Evolutionary conservation across 1,140 invertebrate genomes (phyloP).

Genomic region (Streblospio benedicti): DNA sequence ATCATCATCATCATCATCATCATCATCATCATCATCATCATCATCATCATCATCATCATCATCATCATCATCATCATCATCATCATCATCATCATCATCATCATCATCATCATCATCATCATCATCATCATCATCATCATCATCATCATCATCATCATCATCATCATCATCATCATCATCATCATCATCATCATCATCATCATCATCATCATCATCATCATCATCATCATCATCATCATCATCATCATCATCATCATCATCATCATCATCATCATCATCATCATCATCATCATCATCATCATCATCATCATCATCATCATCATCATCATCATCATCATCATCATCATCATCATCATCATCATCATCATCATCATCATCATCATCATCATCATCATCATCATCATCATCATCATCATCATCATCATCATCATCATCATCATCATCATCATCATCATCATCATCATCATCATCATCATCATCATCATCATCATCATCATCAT

Average conservation of each 20-base stretch:
- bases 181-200: neutral
- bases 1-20: too few relatives aligned
- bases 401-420: neutral
- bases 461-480: constrained; percentile 2
- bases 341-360: neutral
- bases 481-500: constrained; percentile 2
- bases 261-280: neutral
- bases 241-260: neutral
- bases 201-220: neutral
- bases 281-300: neutral
- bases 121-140: neutral
- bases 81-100: neutral
- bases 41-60: too few relatives aligned
- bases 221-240: neutral
- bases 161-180: neutral
- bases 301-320: neutral
- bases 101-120: neutral
- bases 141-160: constrained; percentile 1
- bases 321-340: neutral
- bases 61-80: constrained; percentile 3
- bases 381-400: constrained; percentile 4
- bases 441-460: constrained; percentile 9
- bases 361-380: constrained; percentile 1
- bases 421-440: constrained; percentile 8
- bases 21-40: too few relatives aligned